Percentiles rank a stretch among this genome's conserved stretches.
These are phyloP conservation scores for Stegodyphus mimosarum DNA, from an alignment of 1,140 invertebrate genomes.

Conservation along the genomic window DNA sequence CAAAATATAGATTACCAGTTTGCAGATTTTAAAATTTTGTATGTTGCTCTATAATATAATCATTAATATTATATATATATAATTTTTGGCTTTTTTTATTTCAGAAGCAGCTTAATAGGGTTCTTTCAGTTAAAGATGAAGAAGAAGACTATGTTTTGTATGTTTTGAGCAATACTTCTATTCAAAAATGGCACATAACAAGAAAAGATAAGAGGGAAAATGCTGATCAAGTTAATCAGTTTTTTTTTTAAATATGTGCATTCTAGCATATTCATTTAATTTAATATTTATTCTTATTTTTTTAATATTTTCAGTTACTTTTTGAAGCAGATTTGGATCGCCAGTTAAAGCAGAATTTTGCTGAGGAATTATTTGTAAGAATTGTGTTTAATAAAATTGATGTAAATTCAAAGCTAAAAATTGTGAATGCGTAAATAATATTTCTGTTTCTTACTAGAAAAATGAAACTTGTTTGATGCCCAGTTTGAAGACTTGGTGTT, in stretches of 20 bases:
- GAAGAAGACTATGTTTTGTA: conserved; percentile 72
- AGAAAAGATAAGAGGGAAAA: conserved; percentile 66
- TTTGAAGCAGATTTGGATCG: conserved; percentile 52
- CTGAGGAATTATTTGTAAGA: conserved; percentile 37
- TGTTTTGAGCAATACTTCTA: conserved; percentile 75
- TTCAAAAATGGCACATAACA: conserved; percentile 78
- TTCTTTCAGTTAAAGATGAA: conserved; percentile 68
- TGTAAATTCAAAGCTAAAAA: not conserved
- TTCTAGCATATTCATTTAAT: not conserved
- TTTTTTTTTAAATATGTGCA: not conserved
- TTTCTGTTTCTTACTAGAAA: not conserved
- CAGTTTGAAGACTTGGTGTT: conserved; percentile 32
- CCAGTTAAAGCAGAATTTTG: conserved; percentile 34
- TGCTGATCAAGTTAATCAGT: conserved; percentile 36
- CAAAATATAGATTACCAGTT: too few relatives aligned
- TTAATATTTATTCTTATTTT: not conserved
- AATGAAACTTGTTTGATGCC: not conserved
- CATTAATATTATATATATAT: too few relatives aligned
- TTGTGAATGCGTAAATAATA: not conserved
- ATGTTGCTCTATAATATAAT: too few relatives aligned
- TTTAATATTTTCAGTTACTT: conserved; percentile 1
- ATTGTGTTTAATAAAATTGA: not conserved
- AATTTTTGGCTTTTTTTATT: conserved; percentile 63
- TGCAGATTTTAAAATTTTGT: too few relatives aligned
- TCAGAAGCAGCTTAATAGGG: conserved; percentile 74